A percentile compares a stretch with the other conserved stretches of the same genome.
Evolutionary conservation across 2,888 invertebrate genomes (phyloP).

Genomic region (Synanthedon tipuliformis): DNA sequence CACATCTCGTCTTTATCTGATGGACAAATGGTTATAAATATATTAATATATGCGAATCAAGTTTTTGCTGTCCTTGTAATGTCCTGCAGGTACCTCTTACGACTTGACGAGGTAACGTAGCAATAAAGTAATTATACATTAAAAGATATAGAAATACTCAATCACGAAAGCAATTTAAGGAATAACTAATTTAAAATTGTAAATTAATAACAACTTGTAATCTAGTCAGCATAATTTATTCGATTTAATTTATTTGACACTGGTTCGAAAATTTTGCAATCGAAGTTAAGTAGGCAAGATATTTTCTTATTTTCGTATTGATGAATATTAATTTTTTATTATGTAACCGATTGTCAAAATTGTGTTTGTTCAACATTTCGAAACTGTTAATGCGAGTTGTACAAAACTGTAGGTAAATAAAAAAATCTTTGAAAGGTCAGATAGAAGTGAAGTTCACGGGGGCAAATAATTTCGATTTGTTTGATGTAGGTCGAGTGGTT

Average conservation of each 20-base stretch:
- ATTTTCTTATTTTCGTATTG: no score
- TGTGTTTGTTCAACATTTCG: no score
- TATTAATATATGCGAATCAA: not conserved
- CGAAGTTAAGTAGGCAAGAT: no score
- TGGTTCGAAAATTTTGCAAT: no score
- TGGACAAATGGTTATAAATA: not conserved
- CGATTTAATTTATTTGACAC: no score
- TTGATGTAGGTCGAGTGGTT: slow-evolving; percentile 8
- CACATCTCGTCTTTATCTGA: not conserved
- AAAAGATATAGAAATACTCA: not conserved
- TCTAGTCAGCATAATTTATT: no score
- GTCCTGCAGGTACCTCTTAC: not conserved
- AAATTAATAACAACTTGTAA: not conserved
- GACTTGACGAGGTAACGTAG: not conserved
- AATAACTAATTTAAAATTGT: not conserved
- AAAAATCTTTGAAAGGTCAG: slow-evolving; percentile 16
- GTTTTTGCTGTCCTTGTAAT: not conserved
- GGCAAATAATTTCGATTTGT: slow-evolving; percentile 10
- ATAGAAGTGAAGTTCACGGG: slow-evolving; percentile 23
- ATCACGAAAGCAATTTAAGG: not conserved
- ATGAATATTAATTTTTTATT: no score
- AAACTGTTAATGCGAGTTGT: no score
- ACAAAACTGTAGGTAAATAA: not conserved
- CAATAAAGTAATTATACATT: not conserved
- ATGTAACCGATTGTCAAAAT: no score